phyloP scores from a whole-genome alignment of 2,113 vertebrate genomes.

The Mirza zaza region DNA sequence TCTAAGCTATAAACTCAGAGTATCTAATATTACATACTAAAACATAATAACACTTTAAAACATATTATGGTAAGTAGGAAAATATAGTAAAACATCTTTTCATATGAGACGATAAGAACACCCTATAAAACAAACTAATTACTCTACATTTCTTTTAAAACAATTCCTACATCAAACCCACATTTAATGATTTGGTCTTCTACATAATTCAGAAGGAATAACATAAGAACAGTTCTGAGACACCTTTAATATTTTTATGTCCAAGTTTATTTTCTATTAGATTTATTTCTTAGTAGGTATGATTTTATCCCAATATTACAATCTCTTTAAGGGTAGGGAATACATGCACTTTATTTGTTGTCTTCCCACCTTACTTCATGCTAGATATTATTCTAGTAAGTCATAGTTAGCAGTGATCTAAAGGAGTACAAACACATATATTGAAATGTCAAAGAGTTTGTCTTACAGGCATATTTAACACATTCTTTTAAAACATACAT shows the following conservation, averaged over 20 bases:
- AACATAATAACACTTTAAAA: constrained; percentile 73
- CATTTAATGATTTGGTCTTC: constrained; percentile 36
- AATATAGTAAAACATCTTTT: constrained; percentile 55
- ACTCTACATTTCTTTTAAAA: neutral
- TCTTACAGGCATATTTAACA: constrained; percentile 5
- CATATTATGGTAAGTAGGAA: constrained; percentile 61
- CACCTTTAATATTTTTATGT: neutral
- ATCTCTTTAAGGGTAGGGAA: neutral
- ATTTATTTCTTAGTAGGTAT: constrained; percentile 16
- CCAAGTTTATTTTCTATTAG: constrained; percentile 37
- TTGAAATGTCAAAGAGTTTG: neutral
- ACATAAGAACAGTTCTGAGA: neutral
- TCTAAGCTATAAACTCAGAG: constrained; percentile 69
- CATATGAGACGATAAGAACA: neutral
- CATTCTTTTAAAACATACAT: neutral
- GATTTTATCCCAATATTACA: neutral
- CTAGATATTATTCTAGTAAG: neutral
- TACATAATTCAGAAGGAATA: constrained; percentile 51
- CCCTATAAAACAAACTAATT: constrained; percentile 54
- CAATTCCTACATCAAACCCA: neutral
- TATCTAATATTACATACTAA: constrained; percentile 67
- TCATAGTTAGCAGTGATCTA: neutral
- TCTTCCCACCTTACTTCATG: neutral
- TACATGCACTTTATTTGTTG: neutral
- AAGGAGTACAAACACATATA: neutral